phyloP scores from a whole-genome alignment of 2,113 vertebrate species.

The Argyrosomus japonicus region DNA sequence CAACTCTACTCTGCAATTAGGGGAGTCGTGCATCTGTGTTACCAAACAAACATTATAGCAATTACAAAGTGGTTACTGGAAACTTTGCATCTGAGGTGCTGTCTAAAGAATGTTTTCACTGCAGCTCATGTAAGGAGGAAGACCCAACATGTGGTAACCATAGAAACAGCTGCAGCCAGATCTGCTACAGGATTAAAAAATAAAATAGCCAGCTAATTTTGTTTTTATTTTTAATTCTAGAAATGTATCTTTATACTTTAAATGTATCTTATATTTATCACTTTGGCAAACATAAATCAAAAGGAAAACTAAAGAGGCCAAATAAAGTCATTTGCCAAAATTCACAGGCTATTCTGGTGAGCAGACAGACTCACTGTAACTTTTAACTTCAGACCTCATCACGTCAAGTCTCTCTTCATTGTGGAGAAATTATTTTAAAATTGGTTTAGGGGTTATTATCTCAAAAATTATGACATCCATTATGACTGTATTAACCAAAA shows the following conservation, averaged over 20 bases:
- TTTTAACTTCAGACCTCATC: neutral
- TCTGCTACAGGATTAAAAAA: neutral
- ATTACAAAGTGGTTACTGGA: conserved; percentile 4
- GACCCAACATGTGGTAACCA: conserved; percentile 12
- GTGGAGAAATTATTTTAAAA: neutral
- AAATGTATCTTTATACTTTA: too few relatives aligned
- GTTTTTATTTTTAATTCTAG: neutral
- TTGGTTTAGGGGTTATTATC: neutral
- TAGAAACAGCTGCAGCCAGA: conserved; percentile 36
- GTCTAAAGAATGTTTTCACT: conserved; percentile 10
- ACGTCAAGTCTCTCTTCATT: neutral
- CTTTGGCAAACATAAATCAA: neutral
- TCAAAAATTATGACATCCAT: neutral
- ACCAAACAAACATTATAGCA: conserved; percentile 9
- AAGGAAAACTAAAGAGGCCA: neutral
- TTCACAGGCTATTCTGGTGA: neutral
- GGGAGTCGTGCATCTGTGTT: neutral
- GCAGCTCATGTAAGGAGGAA: neutral
- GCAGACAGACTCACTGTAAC: neutral
- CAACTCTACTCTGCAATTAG: neutral
- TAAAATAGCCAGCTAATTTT: neutral
- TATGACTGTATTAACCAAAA: neutral
- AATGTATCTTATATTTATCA: too few relatives aligned
- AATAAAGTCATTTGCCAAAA: neutral
- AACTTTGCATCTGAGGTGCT: neutral